These are phyloP conservation scores for Sminthopsis crassicaudata DNA, from an alignment of 2,113 vertebrate species.

Conservation along the genomic window DNA sequence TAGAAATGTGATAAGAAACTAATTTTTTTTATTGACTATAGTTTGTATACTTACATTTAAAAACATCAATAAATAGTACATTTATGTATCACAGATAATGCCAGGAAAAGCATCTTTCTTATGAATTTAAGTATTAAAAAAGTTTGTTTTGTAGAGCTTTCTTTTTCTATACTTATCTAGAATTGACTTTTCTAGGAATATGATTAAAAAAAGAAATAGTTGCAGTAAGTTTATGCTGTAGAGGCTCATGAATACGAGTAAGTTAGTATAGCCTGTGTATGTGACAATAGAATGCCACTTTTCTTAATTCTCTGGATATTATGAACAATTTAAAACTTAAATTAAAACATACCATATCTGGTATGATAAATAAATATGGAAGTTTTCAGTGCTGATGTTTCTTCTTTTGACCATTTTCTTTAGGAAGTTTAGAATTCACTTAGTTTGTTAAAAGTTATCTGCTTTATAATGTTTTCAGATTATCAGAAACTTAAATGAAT, in stretches of 20 bases:
- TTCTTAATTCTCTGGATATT: background rate
- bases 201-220: background rate
- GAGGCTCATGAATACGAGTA: background rate
- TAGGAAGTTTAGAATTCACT: background rate
- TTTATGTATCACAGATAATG: background rate
- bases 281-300: background rate
- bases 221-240: background rate
- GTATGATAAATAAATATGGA: background rate
- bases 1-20: too few relatives aligned
- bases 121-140: slow-evolving; percentile 21
- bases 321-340: background rate
- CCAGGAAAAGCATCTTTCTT: background rate
- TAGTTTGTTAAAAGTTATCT: background rate
- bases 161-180: background rate
- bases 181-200: background rate
- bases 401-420: background rate
- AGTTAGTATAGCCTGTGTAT: background rate
- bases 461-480: background rate
- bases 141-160: slow-evolving; percentile 16
- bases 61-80: background rate
- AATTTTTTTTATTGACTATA: too few relatives aligned
- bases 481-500: slow-evolving; percentile 15
- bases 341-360: too few relatives aligned
- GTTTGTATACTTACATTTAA: too few relatives aligned
- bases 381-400: background rate